Conservation (phyloP, 2,888 invertebrate genomes). For the Cephonodes hylas region DNA sequence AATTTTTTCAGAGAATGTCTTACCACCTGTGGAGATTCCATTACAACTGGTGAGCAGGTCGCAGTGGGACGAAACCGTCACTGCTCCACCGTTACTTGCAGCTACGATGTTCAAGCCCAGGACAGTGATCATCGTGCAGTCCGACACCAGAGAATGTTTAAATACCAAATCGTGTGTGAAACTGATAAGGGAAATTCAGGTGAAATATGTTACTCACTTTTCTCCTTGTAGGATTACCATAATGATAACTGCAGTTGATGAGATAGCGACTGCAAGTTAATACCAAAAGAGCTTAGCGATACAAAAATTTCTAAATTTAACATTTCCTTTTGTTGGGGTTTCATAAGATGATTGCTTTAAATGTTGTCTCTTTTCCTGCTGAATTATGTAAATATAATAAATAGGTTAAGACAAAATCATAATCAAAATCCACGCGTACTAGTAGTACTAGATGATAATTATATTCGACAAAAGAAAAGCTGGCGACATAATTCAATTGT, state of each 20-base stretch:
- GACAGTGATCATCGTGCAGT: constrained; percentile 66
- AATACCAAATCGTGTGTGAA: constrained; percentile 45
- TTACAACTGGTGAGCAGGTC: constrained; percentile 42
- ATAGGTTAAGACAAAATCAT: too few relatives aligned
- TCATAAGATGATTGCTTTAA: too few relatives aligned
- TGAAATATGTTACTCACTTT: constrained; percentile 27
- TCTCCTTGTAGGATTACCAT: background rate
- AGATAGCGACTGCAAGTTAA: background rate
- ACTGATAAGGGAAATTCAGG: constrained; percentile 65
- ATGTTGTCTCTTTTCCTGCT: too few relatives aligned
- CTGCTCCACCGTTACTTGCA: constrained; percentile 10
- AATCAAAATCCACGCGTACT: too few relatives aligned
- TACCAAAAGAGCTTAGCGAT: background rate
- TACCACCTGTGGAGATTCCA: constrained; percentile 53
- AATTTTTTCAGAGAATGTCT: constrained; percentile 58
- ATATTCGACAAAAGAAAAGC: background rate
- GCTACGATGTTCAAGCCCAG: constrained; percentile 34
- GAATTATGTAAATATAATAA: too few relatives aligned
- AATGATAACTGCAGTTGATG: background rate
- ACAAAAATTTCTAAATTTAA: too few relatives aligned
- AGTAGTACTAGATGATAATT: background rate
- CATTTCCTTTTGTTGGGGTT: too few relatives aligned
- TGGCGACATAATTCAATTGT: background rate
- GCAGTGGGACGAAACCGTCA: constrained; percentile 38
- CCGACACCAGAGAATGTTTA: constrained; percentile 57